Conservation (phyloP, 2,113 vertebrate species). For the Phyllostomus hastatus region DNA sequence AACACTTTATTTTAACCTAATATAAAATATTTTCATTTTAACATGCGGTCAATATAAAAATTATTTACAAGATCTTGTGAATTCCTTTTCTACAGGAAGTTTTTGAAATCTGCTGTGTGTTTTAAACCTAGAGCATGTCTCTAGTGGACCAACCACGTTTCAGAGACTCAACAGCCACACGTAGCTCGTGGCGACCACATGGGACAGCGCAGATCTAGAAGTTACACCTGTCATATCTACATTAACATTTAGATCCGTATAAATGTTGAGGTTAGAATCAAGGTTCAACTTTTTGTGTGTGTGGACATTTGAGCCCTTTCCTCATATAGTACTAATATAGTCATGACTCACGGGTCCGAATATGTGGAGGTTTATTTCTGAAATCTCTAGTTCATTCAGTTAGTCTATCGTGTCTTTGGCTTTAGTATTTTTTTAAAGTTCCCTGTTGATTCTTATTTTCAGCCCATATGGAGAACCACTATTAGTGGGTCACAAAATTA, state of each 20-base stretch:
- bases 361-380: neutral
- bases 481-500: neutral
- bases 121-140: neutral
- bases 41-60: neutral
- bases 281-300: neutral
- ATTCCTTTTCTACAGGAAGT: neutral
- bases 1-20: neutral
- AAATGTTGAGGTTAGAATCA: neutral
- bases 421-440: neutral
- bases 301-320: neutral
- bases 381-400: neutral
- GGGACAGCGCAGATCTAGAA: neutral
- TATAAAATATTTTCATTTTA: conserved; percentile 23
- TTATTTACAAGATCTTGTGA: neutral
- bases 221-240: neutral
- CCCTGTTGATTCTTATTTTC: neutral
- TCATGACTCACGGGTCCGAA: neutral
- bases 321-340: neutral
- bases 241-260: neutral
- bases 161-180: neutral
- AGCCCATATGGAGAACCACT: neutral
- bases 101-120: neutral
- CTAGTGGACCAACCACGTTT: neutral
- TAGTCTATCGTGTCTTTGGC: neutral
- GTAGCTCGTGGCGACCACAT: rapidly evolving